These are phyloP conservation scores for Odontocolon sp. DNA, from an alignment of 2,888 invertebrate genomes.

Conservation along the genomic window DNA sequence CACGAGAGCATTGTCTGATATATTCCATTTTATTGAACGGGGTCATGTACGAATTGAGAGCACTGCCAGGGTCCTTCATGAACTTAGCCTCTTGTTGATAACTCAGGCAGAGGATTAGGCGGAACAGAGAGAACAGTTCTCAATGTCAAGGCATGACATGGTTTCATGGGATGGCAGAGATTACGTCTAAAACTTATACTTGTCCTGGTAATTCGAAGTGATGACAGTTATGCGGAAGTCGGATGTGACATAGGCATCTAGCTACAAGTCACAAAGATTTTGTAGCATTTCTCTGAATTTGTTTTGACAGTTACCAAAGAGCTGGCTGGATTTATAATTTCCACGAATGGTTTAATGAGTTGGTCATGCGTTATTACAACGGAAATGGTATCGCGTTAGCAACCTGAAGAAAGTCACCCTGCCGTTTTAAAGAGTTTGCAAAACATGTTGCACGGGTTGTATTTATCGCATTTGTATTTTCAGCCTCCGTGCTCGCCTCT, in stretches of 20 bases:
- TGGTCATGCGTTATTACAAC: conserved; percentile 37
- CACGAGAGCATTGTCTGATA: conserved; percentile 45
- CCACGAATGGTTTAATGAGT: conserved; percentile 60
- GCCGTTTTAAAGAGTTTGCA: conserved; percentile 51
- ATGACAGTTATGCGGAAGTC: neutral
- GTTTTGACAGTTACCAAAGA: conserved; percentile 48
- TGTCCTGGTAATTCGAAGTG: neutral
- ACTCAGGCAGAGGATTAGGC: conserved; percentile 36
- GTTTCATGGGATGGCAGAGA: too few species aligned
- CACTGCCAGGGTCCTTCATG: conserved; percentile 4
- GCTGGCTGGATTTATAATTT: conserved; percentile 36
- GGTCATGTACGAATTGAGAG: conserved; percentile 41
- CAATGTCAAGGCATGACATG: conserved; percentile 42
- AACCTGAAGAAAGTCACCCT: conserved; percentile 2
- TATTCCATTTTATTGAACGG: conserved; percentile 48
- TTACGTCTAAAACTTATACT: too few species aligned
- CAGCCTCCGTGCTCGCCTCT: conserved; percentile 27
- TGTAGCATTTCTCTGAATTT: conserved; percentile 40
- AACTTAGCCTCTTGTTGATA: conserved; percentile 32
- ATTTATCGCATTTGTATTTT: conserved; percentile 53
- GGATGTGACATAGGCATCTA: neutral
- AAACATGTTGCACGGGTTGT: conserved; percentile 27
- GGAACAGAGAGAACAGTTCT: conserved; percentile 6
- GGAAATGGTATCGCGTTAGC: conserved; percentile 9
- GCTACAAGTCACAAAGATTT: conserved; percentile 28